Conservation (phyloP, 2,797 vertebrate genomes). For the Denticeps clupeoides region DNA sequence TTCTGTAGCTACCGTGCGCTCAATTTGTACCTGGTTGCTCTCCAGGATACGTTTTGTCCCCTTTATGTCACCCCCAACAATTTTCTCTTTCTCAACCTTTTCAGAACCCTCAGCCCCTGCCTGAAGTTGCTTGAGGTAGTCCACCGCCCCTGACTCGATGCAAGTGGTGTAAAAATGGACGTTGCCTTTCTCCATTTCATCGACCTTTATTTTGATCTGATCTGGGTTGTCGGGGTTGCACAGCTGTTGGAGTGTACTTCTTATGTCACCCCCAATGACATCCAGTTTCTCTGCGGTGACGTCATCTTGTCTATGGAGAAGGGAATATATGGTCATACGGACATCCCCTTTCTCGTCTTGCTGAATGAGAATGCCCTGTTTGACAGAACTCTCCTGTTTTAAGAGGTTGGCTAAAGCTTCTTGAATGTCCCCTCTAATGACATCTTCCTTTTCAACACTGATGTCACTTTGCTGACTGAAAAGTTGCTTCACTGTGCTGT, state of each 20-base stretch:
- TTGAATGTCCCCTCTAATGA: conserved; percentile 73
- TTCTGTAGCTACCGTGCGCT: conserved; percentile 63
- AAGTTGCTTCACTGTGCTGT: conserved; percentile 69
- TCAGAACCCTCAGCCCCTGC: conserved; percentile 49
- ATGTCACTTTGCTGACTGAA: conserved; percentile 61
- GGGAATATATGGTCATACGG: conserved; percentile 83
- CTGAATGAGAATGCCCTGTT: conserved; percentile 83
- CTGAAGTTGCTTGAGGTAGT: conserved; percentile 76
- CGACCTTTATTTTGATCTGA: conserved; percentile 58
- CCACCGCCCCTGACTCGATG: conserved; percentile 81
- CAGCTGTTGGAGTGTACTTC: conserved; percentile 64
- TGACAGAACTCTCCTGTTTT: conserved; percentile 46
- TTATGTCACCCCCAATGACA: conserved; percentile 70
- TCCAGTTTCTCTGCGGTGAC: conserved; percentile 57
- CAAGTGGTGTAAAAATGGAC: conserved; percentile 86
- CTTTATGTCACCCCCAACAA: conserved; percentile 72
- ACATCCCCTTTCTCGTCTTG: conserved; percentile 85
- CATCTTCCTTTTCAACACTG: conserved; percentile 67
- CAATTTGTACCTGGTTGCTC: conserved; percentile 57
- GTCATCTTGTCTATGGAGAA: conserved; percentile 68
- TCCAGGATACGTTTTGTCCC: conserved; percentile 68
- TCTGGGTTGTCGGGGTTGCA: conserved; percentile 53
- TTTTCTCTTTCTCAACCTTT: conserved; percentile 54
- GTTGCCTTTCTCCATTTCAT: conserved; percentile 77
- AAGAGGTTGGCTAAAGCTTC: conserved; percentile 76